Conservation (phyloP, 2,797 vertebrate genomes). For the Lagorchestes hirsutus region DNA sequence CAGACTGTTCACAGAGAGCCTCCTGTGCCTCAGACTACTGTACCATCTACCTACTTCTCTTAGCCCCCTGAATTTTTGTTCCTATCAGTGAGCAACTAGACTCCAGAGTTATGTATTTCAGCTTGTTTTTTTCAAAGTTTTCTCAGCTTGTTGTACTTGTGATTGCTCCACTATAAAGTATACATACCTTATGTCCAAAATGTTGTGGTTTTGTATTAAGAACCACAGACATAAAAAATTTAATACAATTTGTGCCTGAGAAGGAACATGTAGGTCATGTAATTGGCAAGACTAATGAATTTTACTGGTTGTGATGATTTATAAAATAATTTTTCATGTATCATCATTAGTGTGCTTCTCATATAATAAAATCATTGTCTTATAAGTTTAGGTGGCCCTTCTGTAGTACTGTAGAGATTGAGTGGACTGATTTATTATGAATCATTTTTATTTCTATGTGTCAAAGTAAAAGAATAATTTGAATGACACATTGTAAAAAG, state of each 20-base stretch:
- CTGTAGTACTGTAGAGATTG: slow-evolving; percentile 20
- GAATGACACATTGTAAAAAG: slow-evolving; percentile 8
- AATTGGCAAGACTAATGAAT: slow-evolving; percentile 28
- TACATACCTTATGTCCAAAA: slow-evolving; percentile 2
- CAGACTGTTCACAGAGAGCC: neutral
- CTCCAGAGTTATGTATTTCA: neutral
- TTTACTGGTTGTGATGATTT: slow-evolving; percentile 30
- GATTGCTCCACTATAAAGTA: neutral
- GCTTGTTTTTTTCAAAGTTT: neutral
- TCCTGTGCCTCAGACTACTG: neutral
- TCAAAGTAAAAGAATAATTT: slow-evolving; percentile 25
- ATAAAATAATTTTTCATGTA: slow-evolving; percentile 9
- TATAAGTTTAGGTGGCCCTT: neutral
- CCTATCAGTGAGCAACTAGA: neutral
- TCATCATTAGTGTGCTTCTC: neutral
- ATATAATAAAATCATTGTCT: slow-evolving; percentile 1
- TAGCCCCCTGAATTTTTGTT: neutral
- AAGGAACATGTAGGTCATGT: neutral
- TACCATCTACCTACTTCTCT: neutral
- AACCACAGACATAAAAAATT: slow-evolving; percentile 6
- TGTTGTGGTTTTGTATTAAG: neutral
- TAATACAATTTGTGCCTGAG: slow-evolving; percentile 28
- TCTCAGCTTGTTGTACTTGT: neutral
- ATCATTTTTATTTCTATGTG: slow-evolving; percentile 43
- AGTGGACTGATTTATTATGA: slow-evolving; percentile 24